Evolutionary conservation across 2,797 vertebrate genomes (phyloP), one percentile per base, ranked within the genome.

Genomic region (Arremon brunneinucha): DNA sequence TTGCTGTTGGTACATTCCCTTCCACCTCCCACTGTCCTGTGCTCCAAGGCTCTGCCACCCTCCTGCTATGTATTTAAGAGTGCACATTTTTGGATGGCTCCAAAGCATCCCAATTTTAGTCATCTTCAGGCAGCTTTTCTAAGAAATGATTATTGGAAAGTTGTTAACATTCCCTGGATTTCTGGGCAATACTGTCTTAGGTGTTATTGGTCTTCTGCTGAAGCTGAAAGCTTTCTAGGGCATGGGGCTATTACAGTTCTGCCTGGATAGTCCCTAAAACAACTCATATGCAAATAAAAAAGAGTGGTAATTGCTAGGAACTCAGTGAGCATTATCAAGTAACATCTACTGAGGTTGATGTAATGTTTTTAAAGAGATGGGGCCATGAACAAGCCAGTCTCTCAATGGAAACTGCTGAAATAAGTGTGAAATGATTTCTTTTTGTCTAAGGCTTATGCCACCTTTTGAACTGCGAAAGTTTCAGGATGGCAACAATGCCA

Each of bases 331-430:
- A 0, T 94, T 91, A 87, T 67, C 80, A 89, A 30, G 52, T 84
- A 71, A 92, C 52, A 92, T 94, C 77, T 86, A 67, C 47, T 90
- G 52, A 78, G 75, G 62, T 52, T 81, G 37, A 30, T 90, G 88
- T 53, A 23, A 63, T 82, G 59, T 86, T 76, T 96, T 94, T 74
- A 63, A 95, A 64, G 63, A 91, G 35, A 47, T 9, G 0, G 21
- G 75, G 49, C 56, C 60, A 65, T 82, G 30, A 91, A 60, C 30
- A 44, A 87, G 56, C 34, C 80, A 49, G 27, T 83, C 52, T 83
- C 67, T 94, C 49, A 79, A 59, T 93, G 93, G 96, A 96, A 97
- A 96, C 83, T 96, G 85, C 94, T 96, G 91, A 96, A 97, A 93
- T 87, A 95, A 82, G 89, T 88, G 87, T 93, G 65, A 94, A 92